A percentile compares a stretch with the other conserved stretches of the same genome.
Conservation (phyloP, 2,797 vertebrate species). For the Avahi laniger region DNA sequence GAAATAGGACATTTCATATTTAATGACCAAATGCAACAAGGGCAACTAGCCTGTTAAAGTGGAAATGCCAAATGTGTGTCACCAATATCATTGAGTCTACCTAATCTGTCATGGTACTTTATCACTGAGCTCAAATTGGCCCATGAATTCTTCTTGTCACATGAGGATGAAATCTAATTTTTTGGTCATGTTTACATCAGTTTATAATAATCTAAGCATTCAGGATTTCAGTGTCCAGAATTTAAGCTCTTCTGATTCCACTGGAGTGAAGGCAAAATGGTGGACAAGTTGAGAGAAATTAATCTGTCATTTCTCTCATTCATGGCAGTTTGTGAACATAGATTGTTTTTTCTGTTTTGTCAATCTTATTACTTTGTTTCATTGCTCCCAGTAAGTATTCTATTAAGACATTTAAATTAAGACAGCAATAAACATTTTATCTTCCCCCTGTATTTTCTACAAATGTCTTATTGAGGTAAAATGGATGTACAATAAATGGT, state of each 20-base stretch:
- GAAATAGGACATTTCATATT: no score
- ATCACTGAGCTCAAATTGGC: not conserved
- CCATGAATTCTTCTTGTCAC: not conserved
- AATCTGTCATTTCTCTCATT: constrained; percentile 13
- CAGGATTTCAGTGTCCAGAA: not conserved
- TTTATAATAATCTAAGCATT: not conserved
- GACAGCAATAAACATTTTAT: not conserved
- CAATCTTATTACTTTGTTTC: not conserved
- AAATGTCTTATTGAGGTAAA: not conserved
- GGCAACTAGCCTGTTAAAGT: not conserved
- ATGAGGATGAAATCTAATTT: not conserved
- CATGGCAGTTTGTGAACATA: constrained; percentile 6
- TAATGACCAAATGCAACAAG: not conserved
- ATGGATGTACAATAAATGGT: not conserved
- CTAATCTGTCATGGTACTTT: not conserved
- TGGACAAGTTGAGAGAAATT: not conserved
- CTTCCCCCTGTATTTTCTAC: not conserved
- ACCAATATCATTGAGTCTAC: not conserved
- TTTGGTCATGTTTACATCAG: not conserved
- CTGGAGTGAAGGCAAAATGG: constrained; percentile 20
- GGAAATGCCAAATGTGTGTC: not conserved
- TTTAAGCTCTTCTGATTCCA: not conserved
- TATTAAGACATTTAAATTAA: not conserved
- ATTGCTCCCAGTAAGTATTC: not conserved
- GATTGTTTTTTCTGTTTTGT: constrained; percentile 22